Base-by-base conservation (phyloP, 2,113 vertebrate species). In the Lamprotornis superbus region DNA sequence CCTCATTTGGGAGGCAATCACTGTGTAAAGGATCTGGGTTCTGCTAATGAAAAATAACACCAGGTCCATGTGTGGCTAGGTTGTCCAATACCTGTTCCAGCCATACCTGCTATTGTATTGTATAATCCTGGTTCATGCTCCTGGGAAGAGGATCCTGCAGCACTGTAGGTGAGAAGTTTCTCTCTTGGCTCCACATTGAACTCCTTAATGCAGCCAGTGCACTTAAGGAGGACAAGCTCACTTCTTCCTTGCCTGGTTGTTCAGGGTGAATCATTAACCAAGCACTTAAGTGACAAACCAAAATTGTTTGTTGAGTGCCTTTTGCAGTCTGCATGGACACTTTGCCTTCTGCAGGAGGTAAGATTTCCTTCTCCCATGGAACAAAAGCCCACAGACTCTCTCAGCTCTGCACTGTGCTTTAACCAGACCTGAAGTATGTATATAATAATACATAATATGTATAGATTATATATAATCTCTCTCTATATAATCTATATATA, bases 351-450 rank as follows among this genome's bases (percentile, higher is more conserved):
- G 83, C 31, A 80, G 68, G 25, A 86, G 61, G 55, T 47, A 57
- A 3, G 15, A 20, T 22, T 93, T 40, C 23, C 31, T 46, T 73
- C n/a, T 92, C 27, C 31, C 19, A 8, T 3, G 9, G n/a, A 91
- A 35, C 1, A 3, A 65, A 56, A 59, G 50, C 20, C 21, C 22
- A 1, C n/a, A 3, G 5, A 20, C 19, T 33, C 52, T 27, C 15
- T 49, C 24, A 76, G 22, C 67, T 85, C 3, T 0, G 4, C 3
- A 1, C 33, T 0, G 0, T 8, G 19, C 61, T 83, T 63, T 67
- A 55, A n/a, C 7, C 21, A 80, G 81, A 42, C 7, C 28, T 42
- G 31, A 63, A 33, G 28, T 52, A 37, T 37, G 50, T 50, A 53
- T 53, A 28, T 31, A 47, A 53, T 30, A 39, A 46, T n/a, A 53